Conservation (phyloP, 2,888 invertebrate species). For the Phasia obesa region DNA sequence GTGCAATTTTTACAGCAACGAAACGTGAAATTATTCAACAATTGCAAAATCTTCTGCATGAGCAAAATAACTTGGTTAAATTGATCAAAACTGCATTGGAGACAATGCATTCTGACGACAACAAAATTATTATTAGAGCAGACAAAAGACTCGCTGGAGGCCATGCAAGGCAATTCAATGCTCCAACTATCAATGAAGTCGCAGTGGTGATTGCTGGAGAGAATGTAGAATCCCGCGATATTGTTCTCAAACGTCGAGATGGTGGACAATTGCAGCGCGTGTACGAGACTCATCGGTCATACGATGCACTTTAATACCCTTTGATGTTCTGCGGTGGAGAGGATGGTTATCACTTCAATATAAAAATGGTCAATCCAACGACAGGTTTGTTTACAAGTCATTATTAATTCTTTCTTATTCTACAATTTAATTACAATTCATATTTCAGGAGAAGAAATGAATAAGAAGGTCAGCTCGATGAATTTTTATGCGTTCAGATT, state of each 20-base stretch:
- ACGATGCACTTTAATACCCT: too few species aligned
- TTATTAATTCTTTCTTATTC: conserved; percentile 46
- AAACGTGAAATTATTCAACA: too few species aligned
- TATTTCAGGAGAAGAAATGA: conserved; percentile 53
- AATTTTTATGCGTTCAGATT: conserved; percentile 54
- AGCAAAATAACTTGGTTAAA: too few species aligned
- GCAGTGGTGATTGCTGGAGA: too few species aligned
- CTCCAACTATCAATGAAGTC: too few species aligned
- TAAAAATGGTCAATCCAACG: conserved; percentile 50
- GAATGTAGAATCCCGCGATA: too few species aligned
- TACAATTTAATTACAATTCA: conserved; percentile 44
- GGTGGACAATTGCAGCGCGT: too few species aligned
- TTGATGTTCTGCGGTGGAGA: too few species aligned
- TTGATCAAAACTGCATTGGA: conserved; percentile 48
- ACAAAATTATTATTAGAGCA: conserved; percentile 47
- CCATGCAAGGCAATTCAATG: conserved; percentile 16
- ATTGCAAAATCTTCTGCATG: too few species aligned
- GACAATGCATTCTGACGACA: conserved; percentile 35
- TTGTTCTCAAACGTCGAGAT: too few species aligned
- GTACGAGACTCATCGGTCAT: too few species aligned
- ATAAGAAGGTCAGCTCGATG: conserved; percentile 32
- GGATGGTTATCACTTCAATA: conserved; percentile 56
- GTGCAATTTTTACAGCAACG: too few species aligned
- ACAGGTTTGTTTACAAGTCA: conserved; percentile 55
- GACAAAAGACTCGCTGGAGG: background rate